Base-by-base conservation (phyloP, 1,140 invertebrate species). In the Zaprionus ornatus region DNA sequence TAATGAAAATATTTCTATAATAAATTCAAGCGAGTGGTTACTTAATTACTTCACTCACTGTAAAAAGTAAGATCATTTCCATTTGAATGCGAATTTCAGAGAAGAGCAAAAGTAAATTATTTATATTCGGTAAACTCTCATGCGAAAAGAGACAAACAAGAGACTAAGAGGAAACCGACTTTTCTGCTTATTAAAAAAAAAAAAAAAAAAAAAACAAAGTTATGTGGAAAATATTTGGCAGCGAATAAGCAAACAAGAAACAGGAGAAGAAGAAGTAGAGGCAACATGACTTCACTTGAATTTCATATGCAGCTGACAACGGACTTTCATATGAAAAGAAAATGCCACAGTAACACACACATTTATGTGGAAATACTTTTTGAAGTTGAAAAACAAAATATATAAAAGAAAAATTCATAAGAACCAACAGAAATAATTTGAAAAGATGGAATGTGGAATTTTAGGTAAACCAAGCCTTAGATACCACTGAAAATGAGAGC, bases 171-270 rank as follows among this genome's bases (percentile, higher is more conserved):
- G 7, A 15, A 21, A 13, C 19, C 45, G 45, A 50, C 12, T 50
- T 48, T 50, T 13, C 17, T 23, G 45, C 45, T 50, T 50, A 50
- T 50, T 50, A 50, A 50, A 50, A 45, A 37, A 37, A 37, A 27
- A 27, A 27, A 27, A n/a, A 6, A 27, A 27, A 2, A 27, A 37
- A 45, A n/a, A 4, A 10, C 10, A 19, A 50, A 50, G 17, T 50
- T 50, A 21, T 50, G 17, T 50, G 45, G 45, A 23, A 17, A 45
- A 45, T 45, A 45, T 45, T 45, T 42, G 2, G 6, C 7, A 45
- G 6, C 40, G n/a, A n/a, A 45, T n/a, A 45, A 45, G 3, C n/a
- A 45, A 45, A 45, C 40, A 45, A 10, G n/a, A 1, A 13, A 3
- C 2, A 10, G 7, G 10, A 17, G n/a, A 9, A 37, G 10, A n/a